Evolutionary conservation across 2,113 vertebrate genomes (phyloP), one percentile per base, ranked within the genome.

Genomic region (Bubo bubo): DNA sequence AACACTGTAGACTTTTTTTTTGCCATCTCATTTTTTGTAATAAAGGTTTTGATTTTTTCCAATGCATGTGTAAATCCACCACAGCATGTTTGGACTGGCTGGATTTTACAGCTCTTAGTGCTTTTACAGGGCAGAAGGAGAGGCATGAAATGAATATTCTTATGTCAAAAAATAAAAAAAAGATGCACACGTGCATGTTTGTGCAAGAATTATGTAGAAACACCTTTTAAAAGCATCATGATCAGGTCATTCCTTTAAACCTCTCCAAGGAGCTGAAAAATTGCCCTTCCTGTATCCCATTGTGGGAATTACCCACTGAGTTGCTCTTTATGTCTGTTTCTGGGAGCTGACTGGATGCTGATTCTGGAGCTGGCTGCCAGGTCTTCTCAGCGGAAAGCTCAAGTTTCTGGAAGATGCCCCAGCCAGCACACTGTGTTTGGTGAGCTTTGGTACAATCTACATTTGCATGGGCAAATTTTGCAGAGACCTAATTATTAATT

Each of bases 381-480:
- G 70, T 91, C 91, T 93, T 92, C 95, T 93, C 96, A 94, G 94
- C 5, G 1, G 95, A 95, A 81, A 96, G 83, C 93, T 94, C 94
- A 95, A 70, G 86, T 86, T 95, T 86, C 94, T 97, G 95, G 94
- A 97, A 95, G 79, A n/a, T 87, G 84, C 89, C 84, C 89, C 89
- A 96, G 89, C 77, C 94, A 95, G 95, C 95, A 96, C 83, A 95
- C 84, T 95, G 93, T 52, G 94, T 94, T 92, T 94, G 58, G 74
- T 89, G 73, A 96, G 91, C 84, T 87, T 87, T 83, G 75, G 66
- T 55, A 90, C 58, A 92, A 92, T 49, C 83, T 72, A 50, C 59
- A 58, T 84, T 92, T 84, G n/a, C 55, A 58, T 34, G 26, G 74
- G 66, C 70, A 94, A 87, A 93, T 79, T 95, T 88, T 93, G 73